A percentile compares a stretch with the other conserved stretches of the same genome.
phyloP scores from a whole-genome alignment of 2,113 vertebrate species.

The Amphiprion percula region DNA sequence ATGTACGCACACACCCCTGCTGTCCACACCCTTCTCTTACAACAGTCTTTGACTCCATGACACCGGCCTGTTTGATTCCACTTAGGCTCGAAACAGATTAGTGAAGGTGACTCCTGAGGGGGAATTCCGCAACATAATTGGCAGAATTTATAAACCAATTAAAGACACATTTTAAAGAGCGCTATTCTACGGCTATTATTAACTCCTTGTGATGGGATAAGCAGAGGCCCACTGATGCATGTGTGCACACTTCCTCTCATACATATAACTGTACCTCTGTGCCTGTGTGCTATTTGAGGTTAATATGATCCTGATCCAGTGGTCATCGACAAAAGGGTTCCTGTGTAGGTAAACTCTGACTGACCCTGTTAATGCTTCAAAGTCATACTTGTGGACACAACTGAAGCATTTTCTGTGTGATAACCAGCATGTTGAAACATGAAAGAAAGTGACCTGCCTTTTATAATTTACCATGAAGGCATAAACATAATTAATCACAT shows the following conservation, averaged over 20 bases:
- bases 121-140: constrained; percentile 81
- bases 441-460: constrained; percentile 29
- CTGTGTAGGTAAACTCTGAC: constrained; percentile 52
- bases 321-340: constrained; percentile 43
- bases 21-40: constrained; percentile 43
- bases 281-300: constrained; percentile 47
- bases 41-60: constrained; percentile 68
- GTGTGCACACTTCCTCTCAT: constrained; percentile 54
- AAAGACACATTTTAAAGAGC: constrained; percentile 77
- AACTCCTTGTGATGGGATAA: constrained; percentile 78
- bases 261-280: constrained; percentile 47
- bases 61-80: constrained; percentile 72
- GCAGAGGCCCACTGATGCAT: constrained; percentile 45
- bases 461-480: constrained; percentile 29
- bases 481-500: constrained; percentile 41
- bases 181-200: constrained; percentile 79
- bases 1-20: constrained; percentile 31
- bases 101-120: constrained; percentile 81
- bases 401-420: constrained; percentile 32
- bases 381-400: constrained; percentile 32
- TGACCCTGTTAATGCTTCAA: constrained; percentile 35
- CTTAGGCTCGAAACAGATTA: constrained; percentile 79
- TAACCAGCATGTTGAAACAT: constrained; percentile 25
- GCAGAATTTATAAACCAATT: constrained; percentile 84
- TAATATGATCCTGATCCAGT: constrained; percentile 40